phyloP scores from a whole-genome alignment of 2,113 vertebrate genomes.

The Sceloporus undulatus region DNA sequence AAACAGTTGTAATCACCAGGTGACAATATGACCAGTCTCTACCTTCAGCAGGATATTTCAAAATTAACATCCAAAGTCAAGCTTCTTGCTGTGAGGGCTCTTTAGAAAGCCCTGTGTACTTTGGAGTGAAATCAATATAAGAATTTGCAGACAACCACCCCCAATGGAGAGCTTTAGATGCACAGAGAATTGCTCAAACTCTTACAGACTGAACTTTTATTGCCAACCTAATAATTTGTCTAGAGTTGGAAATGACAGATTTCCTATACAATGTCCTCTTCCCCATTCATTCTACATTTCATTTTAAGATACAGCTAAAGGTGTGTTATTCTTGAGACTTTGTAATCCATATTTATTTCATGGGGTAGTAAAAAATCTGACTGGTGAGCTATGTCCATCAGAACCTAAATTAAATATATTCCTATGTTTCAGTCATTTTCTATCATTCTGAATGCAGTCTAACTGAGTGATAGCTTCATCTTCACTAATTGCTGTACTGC shows the following conservation, averaged over 20 bases:
- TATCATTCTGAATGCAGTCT: neutral
- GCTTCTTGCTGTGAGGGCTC: slow-evolving; percentile 18
- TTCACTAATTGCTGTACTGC: neutral
- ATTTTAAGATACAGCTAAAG: slow-evolving; percentile 26
- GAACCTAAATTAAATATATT: neutral
- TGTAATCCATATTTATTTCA: neutral
- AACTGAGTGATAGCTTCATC: neutral
- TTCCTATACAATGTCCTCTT: slow-evolving; percentile 16
- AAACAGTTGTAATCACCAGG: neutral
- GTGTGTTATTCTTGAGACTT: slow-evolving; percentile 28
- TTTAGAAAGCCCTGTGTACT: slow-evolving; percentile 37
- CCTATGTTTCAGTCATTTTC: neutral
- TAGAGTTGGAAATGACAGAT: neutral
- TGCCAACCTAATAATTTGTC: neutral
- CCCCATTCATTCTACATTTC: slow-evolving; percentile 32
- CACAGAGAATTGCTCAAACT: slow-evolving; percentile 26
- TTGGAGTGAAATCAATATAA: slow-evolving; percentile 33
- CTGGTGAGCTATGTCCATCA: neutral
- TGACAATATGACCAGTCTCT: slow-evolving; percentile 35
- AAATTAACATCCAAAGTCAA: slow-evolving; percentile 47
- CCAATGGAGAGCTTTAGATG: neutral
- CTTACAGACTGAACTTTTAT: slow-evolving; percentile 37
- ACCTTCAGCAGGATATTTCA: slow-evolving; percentile 25
- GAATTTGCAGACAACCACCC: slow-evolving; percentile 37
- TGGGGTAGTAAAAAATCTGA: neutral